Conservation (phyloP, 2,888 invertebrate species). For the Cyrtodaria siliqua region DNA sequence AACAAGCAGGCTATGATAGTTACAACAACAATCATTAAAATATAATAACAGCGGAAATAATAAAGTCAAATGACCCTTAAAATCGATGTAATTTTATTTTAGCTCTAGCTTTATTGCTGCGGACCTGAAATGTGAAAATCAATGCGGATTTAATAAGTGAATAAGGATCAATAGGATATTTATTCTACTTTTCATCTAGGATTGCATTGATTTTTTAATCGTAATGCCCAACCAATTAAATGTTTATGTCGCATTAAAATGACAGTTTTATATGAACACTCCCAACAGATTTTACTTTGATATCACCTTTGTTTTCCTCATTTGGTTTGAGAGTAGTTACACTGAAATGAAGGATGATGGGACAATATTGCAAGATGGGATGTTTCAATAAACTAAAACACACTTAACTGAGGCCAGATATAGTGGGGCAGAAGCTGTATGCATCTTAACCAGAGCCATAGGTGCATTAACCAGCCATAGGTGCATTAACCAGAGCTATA, state of each 20-base stretch:
- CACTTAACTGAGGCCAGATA: no score
- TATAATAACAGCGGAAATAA: conserved; percentile 33
- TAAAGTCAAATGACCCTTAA: conserved; percentile 49
- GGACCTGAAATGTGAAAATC: conserved; percentile 52
- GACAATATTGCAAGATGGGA: no score
- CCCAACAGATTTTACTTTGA: no score
- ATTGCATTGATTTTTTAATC: conserved; percentile 57
- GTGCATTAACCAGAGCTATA: no score
- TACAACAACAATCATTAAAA: conserved; percentile 40
- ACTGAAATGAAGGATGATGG: no score
- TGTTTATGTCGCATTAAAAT: conserved; percentile 28
- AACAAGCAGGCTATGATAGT: conserved; percentile 20
- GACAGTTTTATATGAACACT: no score
- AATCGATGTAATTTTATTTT: conserved; percentile 63
- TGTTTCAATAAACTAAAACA: no score
- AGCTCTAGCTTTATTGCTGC: conserved; percentile 26
- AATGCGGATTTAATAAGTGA: conserved; percentile 65
- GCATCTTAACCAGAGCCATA: no score
- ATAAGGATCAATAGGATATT: conserved; percentile 63
- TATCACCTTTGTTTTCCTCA: no score
- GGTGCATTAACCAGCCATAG: no score
- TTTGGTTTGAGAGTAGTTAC: no score
- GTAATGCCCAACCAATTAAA: conserved; percentile 49
- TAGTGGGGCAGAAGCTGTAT: no score
- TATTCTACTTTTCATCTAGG: conserved; percentile 55